Evolutionary conservation across 92 coral and sea anemone genomes (phyloP).

Genomic region (Virgularia gustaviana): DNA sequence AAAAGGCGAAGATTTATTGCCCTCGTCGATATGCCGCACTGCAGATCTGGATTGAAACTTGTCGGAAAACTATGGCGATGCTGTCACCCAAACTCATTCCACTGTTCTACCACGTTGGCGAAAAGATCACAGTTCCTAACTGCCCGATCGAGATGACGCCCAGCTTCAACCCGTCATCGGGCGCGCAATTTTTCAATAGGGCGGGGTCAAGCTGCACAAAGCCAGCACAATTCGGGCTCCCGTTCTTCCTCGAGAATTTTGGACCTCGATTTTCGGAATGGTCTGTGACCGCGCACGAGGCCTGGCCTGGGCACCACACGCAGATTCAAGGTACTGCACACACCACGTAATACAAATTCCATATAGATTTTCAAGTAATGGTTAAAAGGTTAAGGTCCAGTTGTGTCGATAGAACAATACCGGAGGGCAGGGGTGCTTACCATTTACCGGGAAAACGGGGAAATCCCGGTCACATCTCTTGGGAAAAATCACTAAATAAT

Average conservation of each 20-base stretch:
- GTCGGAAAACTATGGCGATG: constrained; percentile 74
- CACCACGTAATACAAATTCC: neutral
- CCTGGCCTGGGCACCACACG: constrained; percentile 92
- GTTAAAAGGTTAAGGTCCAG: no score
- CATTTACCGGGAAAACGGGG: no score
- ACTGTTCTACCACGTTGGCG: constrained; percentile 72
- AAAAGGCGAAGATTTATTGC: constrained; percentile 64
- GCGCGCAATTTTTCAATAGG: constrained; percentile 68
- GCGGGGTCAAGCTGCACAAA: constrained; percentile 46
- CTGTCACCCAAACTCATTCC: constrained; percentile 74
- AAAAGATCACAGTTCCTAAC: constrained; percentile 73
- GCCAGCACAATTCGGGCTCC: constrained; percentile 73
- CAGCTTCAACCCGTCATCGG: constrained; percentile 83
- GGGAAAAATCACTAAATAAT: no score
- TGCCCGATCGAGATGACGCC: constrained; percentile 93
- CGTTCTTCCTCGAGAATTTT: constrained; percentile 73
- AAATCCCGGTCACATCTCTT: no score
- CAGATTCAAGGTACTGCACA: constrained; percentile 89
- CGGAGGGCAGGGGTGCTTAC: no score
- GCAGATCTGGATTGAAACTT: constrained; percentile 59
- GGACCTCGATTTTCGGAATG: constrained; percentile 90
- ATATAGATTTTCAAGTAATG: no score
- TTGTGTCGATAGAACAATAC: no score
- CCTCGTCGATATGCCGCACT: constrained; percentile 55
- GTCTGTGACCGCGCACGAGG: constrained; percentile 91